These are phyloP conservation scores for Hyperoplus immaculatus DNA, from an alignment of 2,797 vertebrate species.

Conservation along the genomic window DNA sequence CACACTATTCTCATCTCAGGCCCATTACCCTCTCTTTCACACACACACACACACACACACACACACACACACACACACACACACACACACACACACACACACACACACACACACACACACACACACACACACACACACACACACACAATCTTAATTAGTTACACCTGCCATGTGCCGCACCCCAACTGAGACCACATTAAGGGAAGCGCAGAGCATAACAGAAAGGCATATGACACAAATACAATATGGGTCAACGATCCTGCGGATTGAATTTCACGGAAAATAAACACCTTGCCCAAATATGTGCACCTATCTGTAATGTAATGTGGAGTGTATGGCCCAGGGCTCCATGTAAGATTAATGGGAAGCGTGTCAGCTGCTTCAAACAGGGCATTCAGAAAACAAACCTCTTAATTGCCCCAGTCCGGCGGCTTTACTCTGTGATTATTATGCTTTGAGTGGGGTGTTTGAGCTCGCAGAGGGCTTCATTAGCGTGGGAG, in stretches of 20 bases:
- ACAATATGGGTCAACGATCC: constrained; percentile 46
- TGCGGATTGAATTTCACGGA: constrained; percentile 57
- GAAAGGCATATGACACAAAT: constrained; percentile 52
- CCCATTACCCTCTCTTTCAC: constrained; percentile 27
- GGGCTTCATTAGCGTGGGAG: constrained; percentile 53
- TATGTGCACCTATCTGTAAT: constrained; percentile 50
- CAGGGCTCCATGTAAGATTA: constrained; percentile 62
- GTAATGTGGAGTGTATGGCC: constrained; percentile 61
- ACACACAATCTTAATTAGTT: constrained; percentile 61
- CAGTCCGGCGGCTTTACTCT: constrained; percentile 43
- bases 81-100: neutral
- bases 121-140: neutral
- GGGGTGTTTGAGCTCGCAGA: constrained; percentile 31
- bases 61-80: constrained; percentile 15
- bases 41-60: constrained; percentile 6
- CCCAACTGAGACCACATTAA: constrained; percentile 45
- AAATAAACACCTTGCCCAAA: constrained; percentile 67
- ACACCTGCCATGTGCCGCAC: constrained; percentile 51
- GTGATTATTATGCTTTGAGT: constrained; percentile 73
- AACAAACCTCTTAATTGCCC: constrained; percentile 74
- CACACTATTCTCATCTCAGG: constrained; percentile 14
- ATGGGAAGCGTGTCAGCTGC: constrained; percentile 60
- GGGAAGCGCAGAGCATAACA: constrained; percentile 32
- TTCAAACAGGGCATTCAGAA: constrained; percentile 61
- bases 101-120: neutral